Base-by-base conservation (phyloP, 2,797 vertebrate species). In the Delichon dasypus region DNA sequence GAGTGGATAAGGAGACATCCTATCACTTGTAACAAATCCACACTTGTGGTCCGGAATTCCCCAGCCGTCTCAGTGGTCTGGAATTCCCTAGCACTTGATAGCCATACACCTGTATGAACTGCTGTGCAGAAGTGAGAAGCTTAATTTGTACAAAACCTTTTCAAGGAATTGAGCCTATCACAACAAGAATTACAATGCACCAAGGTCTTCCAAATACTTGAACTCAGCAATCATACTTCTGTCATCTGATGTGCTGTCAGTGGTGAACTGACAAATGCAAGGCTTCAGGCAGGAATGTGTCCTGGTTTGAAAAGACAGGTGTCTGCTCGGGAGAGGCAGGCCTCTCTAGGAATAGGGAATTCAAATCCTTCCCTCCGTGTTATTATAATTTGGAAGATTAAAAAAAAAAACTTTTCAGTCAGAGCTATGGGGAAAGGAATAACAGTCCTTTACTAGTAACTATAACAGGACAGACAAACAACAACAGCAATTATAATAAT, bases 1-100 rank as follows among this genome's bases (percentile, higher is more conserved):
- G 51, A 47, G 55, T 82, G 78, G 32, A 47, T 58, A 38, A 90
- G 90, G 50, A 94, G n/a, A 34, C 10, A 7, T 55, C 30, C 58
- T 22, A 66, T 50, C 73, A 25, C n/a, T 66, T 32, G 14, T 67
- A 89, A 90, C n/a, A 93, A 96, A 95, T 85, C 84, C 90, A 93
- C 34, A 74, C 67, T 68, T 91, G 55, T 71, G 53, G 40, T 50
- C 79, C 88, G 50, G 10, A 65, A 85, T 84, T 77, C 82, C 70
- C 55, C n/a, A 11, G 64, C 38, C 38, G 12, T 38, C 38, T 38
- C 38, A 38, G 55, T 71, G 53, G 40, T 50, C 77, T 89, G 50
- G 10, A 65, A 85, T 84, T 77, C 82, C 70, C 55, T 32, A 10
- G 64, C 38, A 38, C 38, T 54, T 53, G 30, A 23, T 30, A 55